Percentiles rank a stretch among this genome's conserved stretches.
phyloP scores from a whole-genome alignment of 2,797 vertebrate genomes.

The Sebastiscus tertius region DNA sequence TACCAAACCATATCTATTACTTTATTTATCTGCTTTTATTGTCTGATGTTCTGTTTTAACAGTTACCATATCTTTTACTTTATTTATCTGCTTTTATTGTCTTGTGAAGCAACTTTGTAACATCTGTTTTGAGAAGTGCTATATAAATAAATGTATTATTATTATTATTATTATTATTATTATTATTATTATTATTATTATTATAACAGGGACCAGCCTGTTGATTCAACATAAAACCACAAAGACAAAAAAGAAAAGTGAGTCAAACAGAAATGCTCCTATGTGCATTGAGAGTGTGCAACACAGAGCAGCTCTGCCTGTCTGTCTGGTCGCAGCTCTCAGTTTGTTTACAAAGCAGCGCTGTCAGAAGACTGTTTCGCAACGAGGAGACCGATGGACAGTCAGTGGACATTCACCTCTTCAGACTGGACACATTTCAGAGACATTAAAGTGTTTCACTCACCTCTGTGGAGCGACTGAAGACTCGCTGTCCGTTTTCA shows the following conservation, averaged over 20 bases:
- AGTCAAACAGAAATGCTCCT: not conserved
- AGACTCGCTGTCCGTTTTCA: constrained; percentile 63
- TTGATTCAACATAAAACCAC: constrained; percentile 62
- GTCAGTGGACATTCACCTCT: constrained; percentile 13
- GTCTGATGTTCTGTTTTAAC: no score
- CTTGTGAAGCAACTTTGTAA: no score
- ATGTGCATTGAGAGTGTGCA: not conserved
- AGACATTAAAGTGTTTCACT: constrained; percentile 14
- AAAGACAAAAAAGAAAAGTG: not conserved
- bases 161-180: no score
- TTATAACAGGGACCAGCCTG: constrained; percentile 46
- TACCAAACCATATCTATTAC: no score
- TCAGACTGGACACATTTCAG: not conserved
- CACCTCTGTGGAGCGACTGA: constrained; percentile 70
- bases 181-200: no score
- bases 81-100: no score
- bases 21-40: no score
- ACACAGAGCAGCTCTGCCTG: not conserved
- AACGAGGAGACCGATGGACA: constrained; percentile 18
- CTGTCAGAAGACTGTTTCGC: constrained; percentile 65
- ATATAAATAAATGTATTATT: no score
- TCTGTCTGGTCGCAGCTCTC: not conserved
- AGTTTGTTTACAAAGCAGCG: constrained; percentile 79
- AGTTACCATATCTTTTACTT: no score
- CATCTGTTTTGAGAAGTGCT: no score